Conservation (phyloP, 1,140 invertebrate genomes). For the Leguminivora glycinivorella region DNA sequence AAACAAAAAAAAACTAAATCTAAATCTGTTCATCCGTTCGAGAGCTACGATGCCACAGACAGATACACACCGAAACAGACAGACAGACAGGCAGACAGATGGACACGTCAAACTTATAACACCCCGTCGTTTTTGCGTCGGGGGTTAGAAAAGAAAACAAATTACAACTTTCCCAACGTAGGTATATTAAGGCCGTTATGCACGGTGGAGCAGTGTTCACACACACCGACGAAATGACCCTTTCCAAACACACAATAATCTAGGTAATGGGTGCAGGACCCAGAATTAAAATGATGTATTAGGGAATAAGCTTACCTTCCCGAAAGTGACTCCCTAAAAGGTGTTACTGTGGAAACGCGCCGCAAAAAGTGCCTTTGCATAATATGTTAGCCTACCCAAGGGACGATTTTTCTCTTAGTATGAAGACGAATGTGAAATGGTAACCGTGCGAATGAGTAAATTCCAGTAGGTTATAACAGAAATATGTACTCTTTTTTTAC, state of each 20-base stretch:
- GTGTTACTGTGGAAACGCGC: constrained; percentile 10
- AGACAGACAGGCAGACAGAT: no score
- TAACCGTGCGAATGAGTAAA: constrained; percentile 8
- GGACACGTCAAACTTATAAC: no score
- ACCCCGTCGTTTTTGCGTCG: no score
- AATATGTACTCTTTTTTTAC: neutral
- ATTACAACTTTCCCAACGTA: no score
- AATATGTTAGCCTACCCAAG: constrained; percentile 19
- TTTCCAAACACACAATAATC: neutral
- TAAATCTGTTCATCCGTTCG: no score
- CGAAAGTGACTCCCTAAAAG: constrained; percentile 16
- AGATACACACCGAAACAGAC: no score
- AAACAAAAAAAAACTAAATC: no score
- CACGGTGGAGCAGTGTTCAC: no score
- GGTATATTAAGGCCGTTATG: no score
- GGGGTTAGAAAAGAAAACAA: no score
- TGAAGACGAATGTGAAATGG: constrained; percentile 21
- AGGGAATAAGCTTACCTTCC: constrained; percentile 23
- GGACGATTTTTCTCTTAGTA: constrained; percentile 28
- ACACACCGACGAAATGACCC: no score
- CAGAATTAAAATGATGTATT: constrained; percentile 23
- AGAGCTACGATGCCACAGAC: no score
- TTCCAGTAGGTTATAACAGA: neutral
- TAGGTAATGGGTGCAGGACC: neutral
- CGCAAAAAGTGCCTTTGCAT: constrained; percentile 23